A percentile compares a stretch with the other conserved stretches of the same genome.
Evolutionary conservation across 2,888 invertebrate species (phyloP).

Genomic region (Tipula confusa): DNA sequence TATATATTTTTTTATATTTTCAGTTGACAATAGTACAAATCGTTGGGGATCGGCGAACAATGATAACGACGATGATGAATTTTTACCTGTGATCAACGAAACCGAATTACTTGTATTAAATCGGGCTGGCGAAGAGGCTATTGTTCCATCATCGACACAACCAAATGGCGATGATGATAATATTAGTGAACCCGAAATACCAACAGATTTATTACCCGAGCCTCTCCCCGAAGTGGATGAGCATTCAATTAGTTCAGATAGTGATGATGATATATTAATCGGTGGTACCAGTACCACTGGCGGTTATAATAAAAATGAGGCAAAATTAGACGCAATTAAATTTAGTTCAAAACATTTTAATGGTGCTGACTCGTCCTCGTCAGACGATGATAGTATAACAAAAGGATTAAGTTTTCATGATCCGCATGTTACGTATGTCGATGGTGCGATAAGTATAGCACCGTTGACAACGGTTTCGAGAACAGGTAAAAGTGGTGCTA

Average conservation of each 20-base stretch:
- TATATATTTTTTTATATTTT: neutral
- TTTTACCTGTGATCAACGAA: slow-evolving; percentile 47
- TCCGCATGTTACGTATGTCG: slow-evolving; percentile 38
- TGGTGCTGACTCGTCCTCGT: slow-evolving; percentile 45
- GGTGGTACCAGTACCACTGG: neutral
- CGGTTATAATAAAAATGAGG: neutral
- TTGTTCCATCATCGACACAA: slow-evolving; percentile 40
- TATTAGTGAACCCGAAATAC: slow-evolving; percentile 46
- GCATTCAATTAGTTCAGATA: slow-evolving; percentile 43
- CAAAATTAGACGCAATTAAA: slow-evolving; percentile 38
- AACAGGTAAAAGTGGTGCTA: neutral
- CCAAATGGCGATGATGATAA: slow-evolving; percentile 41
- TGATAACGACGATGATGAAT: slow-evolving; percentile 45
- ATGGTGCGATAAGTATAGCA: slow-evolving; percentile 33
- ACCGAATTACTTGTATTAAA: slow-evolving; percentile 45
- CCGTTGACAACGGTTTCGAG: neutral
- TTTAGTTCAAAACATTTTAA: slow-evolving; percentile 48
- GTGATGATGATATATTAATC: slow-evolving; percentile 35
- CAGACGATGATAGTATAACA: slow-evolving; percentile 47
- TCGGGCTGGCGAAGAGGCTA: slow-evolving; percentile 46
- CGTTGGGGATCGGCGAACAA: slow-evolving; percentile 29
- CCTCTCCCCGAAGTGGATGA: slow-evolving; percentile 49
- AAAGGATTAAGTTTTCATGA: slow-evolving; percentile 47
- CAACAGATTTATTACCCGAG: slow-evolving; percentile 47
- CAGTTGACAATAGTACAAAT: slow-evolving; percentile 40